Evolutionary conservation across 2,113 vertebrate genomes (phyloP).

Genomic region (Tragelaphus scriptus): DNA sequence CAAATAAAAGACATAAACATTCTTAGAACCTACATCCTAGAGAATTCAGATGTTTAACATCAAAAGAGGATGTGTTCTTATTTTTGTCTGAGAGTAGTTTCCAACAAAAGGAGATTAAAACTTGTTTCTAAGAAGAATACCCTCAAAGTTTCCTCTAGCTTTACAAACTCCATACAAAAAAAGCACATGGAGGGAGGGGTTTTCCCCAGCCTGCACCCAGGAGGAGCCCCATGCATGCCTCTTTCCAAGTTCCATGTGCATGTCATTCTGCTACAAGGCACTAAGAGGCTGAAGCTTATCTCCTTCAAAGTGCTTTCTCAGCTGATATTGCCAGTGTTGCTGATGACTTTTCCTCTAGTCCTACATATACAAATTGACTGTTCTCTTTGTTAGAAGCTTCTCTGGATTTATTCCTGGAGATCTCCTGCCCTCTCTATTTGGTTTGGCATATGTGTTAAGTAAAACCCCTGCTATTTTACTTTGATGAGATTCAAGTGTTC

Average conservation of each 20-base stretch:
- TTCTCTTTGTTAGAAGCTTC: background rate
- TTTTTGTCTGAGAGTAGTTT: constrained; percentile 74
- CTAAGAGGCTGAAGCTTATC: background rate
- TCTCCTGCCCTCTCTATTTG: constrained; percentile 22
- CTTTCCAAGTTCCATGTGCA: background rate
- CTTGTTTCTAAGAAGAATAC: constrained; percentile 45
- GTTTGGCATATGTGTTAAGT: constrained; percentile 32
- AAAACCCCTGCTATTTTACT: constrained; percentile 32
- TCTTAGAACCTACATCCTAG: constrained; percentile 42
- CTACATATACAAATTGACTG: background rate
- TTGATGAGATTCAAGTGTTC: constrained; percentile 54
- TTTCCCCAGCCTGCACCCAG: background rate
- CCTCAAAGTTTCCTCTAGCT: constrained; percentile 73
- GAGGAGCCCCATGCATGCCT: background rate
- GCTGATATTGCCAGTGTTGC: background rate
- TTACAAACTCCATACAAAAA: constrained; percentile 67
- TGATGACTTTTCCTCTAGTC: background rate
- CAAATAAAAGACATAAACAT: constrained; percentile 73
- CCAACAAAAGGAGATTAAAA: constrained; percentile 70
- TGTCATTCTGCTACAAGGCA: background rate
- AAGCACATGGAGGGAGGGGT: background rate
- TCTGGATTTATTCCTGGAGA: background rate
- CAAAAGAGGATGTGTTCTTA: constrained; percentile 70
- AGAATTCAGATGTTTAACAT: constrained; percentile 77
- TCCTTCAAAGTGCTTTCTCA: background rate